phyloP scores from a whole-genome alignment of 2,797 vertebrate species.

The Naso thynnoides region DNA sequence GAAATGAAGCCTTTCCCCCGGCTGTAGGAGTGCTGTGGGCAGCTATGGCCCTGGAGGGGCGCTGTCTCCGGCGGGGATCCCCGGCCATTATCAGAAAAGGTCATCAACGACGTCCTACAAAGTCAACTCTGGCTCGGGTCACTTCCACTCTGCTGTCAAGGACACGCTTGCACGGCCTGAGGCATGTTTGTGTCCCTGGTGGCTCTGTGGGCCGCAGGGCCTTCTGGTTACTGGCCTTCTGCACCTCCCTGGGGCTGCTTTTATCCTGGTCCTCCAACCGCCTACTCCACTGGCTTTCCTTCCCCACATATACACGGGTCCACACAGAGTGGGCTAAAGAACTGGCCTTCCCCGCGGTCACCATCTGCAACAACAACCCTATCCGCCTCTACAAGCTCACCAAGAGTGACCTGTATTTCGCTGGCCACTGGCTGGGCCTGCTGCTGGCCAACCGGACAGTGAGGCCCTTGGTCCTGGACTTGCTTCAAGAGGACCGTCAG shows the following conservation, averaged over 20 bases:
- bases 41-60: conserved; percentile 86
- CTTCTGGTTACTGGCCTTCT: conserved; percentile 94
- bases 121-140: conserved; percentile 67
- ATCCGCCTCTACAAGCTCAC: conserved; percentile 95
- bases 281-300: conserved; percentile 94
- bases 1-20: conserved; percentile 83
- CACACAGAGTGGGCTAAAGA: conserved; percentile 96
- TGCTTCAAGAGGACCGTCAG: conserved; percentile 90
- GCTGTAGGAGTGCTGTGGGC: conserved; percentile 84
- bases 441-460: conserved; percentile 94
- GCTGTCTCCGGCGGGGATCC: conserved; percentile 80
- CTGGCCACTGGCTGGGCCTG: conserved; percentile 95
- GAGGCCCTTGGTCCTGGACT: conserved; percentile 91
- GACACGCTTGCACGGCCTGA: conserved; percentile 92
- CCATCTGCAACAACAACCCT: conserved; percentile 99
- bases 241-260: conserved; percentile 92
- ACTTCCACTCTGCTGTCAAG: conserved; percentile 83
- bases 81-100: conserved; percentile 77
- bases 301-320: conserved; percentile 94
- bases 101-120: conserved; percentile 63
- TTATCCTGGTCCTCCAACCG: conserved; percentile 97
- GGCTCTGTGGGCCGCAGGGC: conserved; percentile 88
- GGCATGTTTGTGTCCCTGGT: conserved; percentile 88
- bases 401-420: conserved; percentile 97
- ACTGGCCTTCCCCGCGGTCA: conserved; percentile 94